Evolutionary conservation across 1,140 invertebrate genomes (phyloP).

Genomic region (Caenorhabditis inopinata): DNA sequence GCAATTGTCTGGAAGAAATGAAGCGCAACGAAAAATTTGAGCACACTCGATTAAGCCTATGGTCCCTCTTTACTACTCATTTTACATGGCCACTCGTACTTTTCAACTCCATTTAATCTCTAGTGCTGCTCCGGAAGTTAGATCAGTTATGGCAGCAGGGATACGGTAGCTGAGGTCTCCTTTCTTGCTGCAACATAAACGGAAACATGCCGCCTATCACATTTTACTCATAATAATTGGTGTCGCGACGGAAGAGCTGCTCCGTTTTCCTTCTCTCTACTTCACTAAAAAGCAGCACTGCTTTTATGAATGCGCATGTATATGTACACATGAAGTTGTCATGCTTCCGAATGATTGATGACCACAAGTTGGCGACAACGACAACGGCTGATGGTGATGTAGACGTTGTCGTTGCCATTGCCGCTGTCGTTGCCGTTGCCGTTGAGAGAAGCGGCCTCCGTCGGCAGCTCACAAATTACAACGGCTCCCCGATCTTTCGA

Average conservation of each 20-base stretch:
- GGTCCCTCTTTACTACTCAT: too few species aligned
- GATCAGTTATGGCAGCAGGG: background rate
- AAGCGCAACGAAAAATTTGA: background rate
- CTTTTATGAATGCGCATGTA: background rate
- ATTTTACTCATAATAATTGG: constrained; percentile 14
- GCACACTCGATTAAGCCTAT: constrained; percentile 17
- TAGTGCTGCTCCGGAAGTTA: background rate
- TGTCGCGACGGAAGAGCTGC: background rate
- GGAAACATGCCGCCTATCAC: constrained; percentile 7
- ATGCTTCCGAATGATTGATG: background rate
- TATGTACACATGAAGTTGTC: background rate
- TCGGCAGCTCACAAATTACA: constrained; percentile 7
- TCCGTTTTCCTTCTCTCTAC: background rate
- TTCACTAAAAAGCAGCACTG: background rate
- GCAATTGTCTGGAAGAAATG: constrained; percentile 27
- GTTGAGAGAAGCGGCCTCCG: background rate
- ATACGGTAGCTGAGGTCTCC: background rate
- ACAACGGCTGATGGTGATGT: background rate
- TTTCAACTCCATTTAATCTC: too few species aligned
- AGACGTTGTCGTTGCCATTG: too few species aligned
- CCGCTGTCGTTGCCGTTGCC: too few species aligned
- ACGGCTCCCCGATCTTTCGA: background rate
- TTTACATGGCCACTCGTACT: too few species aligned
- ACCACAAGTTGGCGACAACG: background rate
- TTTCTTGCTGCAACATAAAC: background rate